Conservation (phyloP, 1,140 invertebrate genomes). For the Solenopsis invicta region DNA sequence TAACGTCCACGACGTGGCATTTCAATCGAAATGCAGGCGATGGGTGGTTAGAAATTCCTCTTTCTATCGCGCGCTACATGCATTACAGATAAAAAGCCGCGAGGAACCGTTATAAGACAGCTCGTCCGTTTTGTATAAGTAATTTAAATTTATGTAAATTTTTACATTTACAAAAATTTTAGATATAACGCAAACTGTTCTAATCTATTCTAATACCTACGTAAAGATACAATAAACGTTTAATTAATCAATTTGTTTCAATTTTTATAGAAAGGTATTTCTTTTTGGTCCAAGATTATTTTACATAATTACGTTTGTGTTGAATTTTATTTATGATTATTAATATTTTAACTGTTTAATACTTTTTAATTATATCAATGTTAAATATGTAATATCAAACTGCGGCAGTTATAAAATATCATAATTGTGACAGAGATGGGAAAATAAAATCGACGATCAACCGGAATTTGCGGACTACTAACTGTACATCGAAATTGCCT, state of each 20-base stretch:
- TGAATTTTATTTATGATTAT: not conserved
- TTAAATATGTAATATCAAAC: not conserved
- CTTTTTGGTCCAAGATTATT: not conserved
- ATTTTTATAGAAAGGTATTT: not conserved
- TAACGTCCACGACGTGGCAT: slow-evolving; percentile 44
- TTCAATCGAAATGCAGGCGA: slow-evolving; percentile 29
- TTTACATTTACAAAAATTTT: not conserved
- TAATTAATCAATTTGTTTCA: not conserved
- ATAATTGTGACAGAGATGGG: slow-evolving; percentile 16
- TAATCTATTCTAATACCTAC: not conserved
- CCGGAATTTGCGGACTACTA: slow-evolving; percentile 20
- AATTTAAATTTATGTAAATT: slow-evolving; percentile 34
- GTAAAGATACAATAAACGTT: not conserved
- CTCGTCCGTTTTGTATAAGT: not conserved
- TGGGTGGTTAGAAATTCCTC: slow-evolving; percentile 30
- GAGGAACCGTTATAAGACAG: slow-evolving; percentile 16
- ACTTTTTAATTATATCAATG: not conserved
- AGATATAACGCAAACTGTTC: not conserved
- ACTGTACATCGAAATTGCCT: slow-evolving; percentile 22
- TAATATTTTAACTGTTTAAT: not conserved
- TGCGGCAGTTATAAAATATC: not conserved
- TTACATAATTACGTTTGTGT: not conserved
- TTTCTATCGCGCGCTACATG: slow-evolving; percentile 7
- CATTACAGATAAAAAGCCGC: not conserved
- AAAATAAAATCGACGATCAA: slow-evolving; percentile 7